A percentile compares a stretch with the other conserved stretches of the same genome.
phyloP scores from a whole-genome alignment of 2,797 vertebrate genomes.

The Tenualosa ilisha region DNA sequence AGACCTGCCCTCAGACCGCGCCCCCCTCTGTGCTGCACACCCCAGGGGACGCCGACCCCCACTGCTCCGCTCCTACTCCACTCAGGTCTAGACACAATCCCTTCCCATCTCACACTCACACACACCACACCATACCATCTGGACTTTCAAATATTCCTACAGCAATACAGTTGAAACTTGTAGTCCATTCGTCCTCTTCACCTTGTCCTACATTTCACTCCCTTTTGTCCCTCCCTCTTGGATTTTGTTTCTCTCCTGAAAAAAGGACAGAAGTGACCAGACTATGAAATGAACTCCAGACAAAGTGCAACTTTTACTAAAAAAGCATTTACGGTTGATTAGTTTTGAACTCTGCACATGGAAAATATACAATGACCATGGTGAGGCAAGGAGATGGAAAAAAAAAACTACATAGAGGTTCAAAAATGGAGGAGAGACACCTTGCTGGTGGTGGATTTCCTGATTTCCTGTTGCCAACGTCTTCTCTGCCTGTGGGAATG shows the following conservation, averaged over 20 bases:
- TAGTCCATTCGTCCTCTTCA: background rate
- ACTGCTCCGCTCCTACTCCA: constrained; percentile 74
- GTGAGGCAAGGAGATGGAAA: background rate
- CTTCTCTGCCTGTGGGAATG: background rate
- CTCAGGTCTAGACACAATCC: constrained; percentile 71
- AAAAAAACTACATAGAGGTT: background rate
- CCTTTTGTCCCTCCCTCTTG: background rate
- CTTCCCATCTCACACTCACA: background rate
- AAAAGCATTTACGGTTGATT: background rate
- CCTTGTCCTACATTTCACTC: constrained; percentile 14
- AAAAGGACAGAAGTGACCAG: background rate
- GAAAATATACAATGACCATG: background rate
- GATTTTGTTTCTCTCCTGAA: background rate
- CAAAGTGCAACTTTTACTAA: constrained; percentile 9
- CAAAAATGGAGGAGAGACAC: background rate
- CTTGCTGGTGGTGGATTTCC: background rate
- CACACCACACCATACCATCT: background rate
- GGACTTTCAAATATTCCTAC: constrained; percentile 47
- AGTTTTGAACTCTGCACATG: background rate
- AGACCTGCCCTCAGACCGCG: constrained; percentile 66
- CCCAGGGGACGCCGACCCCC: constrained; percentile 63
- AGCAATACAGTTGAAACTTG: background rate
- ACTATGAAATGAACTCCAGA: background rate
- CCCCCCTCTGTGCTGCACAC: constrained; percentile 66
- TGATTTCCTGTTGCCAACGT: background rate